phyloP scores from a whole-genome alignment of 2,888 invertebrate species.

The Proisotoma minuta region DNA sequence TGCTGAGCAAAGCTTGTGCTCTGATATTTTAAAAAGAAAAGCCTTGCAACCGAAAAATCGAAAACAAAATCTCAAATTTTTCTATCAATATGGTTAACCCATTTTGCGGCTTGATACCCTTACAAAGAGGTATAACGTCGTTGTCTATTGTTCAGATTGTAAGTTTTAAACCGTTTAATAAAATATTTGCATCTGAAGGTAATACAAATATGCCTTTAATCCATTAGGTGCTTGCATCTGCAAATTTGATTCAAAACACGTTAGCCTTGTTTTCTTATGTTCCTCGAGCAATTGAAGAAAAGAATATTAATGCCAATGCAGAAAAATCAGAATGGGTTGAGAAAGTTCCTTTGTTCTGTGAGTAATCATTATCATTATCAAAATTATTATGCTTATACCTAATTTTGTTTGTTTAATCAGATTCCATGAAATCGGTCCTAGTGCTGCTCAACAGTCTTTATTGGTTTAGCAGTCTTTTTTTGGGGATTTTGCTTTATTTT shows the following conservation, averaged over 20 bases:
- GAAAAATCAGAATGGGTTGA: conserved; percentile 15
- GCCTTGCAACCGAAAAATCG: no score
- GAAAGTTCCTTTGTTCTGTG: conserved; percentile 20
- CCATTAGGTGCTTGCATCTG: not conserved
- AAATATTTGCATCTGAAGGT: not conserved
- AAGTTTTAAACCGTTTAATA: not conserved
- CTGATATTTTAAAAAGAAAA: no score
- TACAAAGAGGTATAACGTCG: not conserved
- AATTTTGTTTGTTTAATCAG: conserved; percentile 10
- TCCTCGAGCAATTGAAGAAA: conserved; percentile 4
- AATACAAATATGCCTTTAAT: not conserved
- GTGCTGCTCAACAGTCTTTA: conserved; percentile 18
- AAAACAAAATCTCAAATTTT: no score
- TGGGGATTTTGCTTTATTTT: conserved; percentile 19
- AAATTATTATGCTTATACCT: conserved; percentile 7
- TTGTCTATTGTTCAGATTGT: conserved; percentile 1
- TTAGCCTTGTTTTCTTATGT: not conserved
- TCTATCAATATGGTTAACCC: conserved; percentile 17
- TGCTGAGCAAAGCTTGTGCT: no score
- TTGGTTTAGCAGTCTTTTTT: conserved; percentile 22
- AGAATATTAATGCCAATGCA: not conserved
- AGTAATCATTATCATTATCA: conserved; percentile 9
- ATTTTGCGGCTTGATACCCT: not conserved
- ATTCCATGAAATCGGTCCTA: conserved; percentile 17
- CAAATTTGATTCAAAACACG: not conserved